These are phyloP conservation scores for Nothocercus nigrocapillus DNA, from an alignment of 2,113 vertebrate genomes.

Conservation along the genomic window DNA sequence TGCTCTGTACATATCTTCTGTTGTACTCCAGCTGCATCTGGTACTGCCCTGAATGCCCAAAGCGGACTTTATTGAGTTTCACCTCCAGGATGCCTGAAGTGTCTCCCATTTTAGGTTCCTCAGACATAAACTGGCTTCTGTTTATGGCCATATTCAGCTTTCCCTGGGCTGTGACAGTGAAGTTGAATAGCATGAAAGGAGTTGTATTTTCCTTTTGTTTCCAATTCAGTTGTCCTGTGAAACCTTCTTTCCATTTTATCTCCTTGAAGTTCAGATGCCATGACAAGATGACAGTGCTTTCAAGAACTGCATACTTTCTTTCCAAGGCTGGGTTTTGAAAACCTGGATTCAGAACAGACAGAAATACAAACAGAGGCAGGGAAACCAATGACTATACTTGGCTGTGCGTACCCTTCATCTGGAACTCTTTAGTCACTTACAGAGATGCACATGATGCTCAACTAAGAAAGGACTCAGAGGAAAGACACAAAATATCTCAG, in stretches of 20 bases:
- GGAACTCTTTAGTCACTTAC: neutral
- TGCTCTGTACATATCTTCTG: neutral
- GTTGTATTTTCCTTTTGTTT: neutral
- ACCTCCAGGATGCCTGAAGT: neutral
- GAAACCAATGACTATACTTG: neutral
- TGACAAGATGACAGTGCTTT: constrained; percentile 17
- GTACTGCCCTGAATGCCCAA: constrained; percentile 59
- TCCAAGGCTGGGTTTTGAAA: constrained; percentile 10
- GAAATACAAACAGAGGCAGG: neutral
- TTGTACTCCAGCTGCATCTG: neutral
- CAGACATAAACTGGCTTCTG: neutral
- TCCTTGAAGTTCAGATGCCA: constrained; percentile 14
- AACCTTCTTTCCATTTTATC: neutral
- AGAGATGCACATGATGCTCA: neutral
- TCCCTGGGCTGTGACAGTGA: neutral
- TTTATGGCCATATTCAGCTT: neutral
- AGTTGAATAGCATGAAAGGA: neutral
- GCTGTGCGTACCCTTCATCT: neutral
- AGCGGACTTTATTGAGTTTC: constrained; percentile 26
- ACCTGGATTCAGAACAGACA: constrained; percentile 49
- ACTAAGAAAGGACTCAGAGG: neutral
- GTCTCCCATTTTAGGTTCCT: neutral
- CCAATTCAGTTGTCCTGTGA: neutral
- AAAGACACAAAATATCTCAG: neutral
- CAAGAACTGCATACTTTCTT: constrained; percentile 5